Conservation (phyloP, 1,140 invertebrate species). For the Lucilia cuprina region DNA sequence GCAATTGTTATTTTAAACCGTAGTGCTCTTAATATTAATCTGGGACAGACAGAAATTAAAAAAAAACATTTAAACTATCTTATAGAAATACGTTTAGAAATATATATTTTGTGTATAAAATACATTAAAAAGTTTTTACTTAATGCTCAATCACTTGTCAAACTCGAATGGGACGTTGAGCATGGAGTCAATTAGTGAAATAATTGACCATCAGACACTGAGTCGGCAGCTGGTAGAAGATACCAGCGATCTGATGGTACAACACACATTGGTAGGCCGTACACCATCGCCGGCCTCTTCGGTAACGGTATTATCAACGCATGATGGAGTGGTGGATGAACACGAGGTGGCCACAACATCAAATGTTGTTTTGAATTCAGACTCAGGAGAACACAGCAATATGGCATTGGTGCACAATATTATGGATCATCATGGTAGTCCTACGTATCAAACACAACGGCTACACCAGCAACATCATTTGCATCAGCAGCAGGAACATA, state of each 20-base stretch:
- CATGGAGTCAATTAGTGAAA: conserved; percentile 73
- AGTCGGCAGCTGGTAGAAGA: conserved; percentile 66
- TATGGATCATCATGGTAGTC: conserved; percentile 62
- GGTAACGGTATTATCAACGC: neutral
- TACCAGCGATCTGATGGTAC: conserved; percentile 59
- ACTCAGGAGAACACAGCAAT: conserved; percentile 64
- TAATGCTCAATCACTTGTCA: conserved; percentile 17
- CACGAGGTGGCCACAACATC: conserved; percentile 64
- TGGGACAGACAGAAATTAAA: neutral
- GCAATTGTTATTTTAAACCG: neutral
- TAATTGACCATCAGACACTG: conserved; percentile 70
- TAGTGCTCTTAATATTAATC: neutral
- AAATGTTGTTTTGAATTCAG: conserved; percentile 62
- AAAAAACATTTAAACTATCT: neutral
- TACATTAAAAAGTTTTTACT: neutral
- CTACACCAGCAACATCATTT: conserved; percentile 54
- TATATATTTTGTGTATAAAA: neutral
- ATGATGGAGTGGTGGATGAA: conserved; percentile 27
- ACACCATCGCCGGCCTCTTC: neutral
- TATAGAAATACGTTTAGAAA: neutral
- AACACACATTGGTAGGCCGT: neutral
- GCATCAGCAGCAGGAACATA: conserved; percentile 44
- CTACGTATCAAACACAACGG: conserved; percentile 43
- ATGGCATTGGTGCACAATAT: conserved; percentile 64
- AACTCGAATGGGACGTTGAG: conserved; percentile 36